phyloP scores from a whole-genome alignment of 2,113 vertebrate genomes.

The Grallaria varia region DNA sequence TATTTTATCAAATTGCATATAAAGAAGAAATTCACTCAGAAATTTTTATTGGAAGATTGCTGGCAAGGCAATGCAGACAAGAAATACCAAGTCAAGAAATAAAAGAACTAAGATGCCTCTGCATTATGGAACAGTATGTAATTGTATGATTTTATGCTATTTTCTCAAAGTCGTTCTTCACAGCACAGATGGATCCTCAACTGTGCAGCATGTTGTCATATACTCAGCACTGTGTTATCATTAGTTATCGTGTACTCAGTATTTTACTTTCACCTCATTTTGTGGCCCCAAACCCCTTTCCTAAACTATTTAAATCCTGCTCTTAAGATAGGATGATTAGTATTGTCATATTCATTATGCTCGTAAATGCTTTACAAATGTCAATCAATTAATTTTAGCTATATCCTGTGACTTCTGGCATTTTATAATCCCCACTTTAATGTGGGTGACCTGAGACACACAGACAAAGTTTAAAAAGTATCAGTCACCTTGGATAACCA shows the following conservation, averaged over 20 bases:
- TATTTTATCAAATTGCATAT: background rate
- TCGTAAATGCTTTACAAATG: background rate
- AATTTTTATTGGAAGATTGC: background rate
- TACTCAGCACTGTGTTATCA: background rate
- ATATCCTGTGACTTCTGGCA: background rate
- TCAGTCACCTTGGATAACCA: background rate
- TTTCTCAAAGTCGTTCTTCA: conserved; percentile 33
- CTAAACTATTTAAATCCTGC: background rate
- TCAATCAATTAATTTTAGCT: background rate
- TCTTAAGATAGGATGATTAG: background rate
- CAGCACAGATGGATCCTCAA: conserved; percentile 59
- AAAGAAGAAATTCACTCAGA: background rate
- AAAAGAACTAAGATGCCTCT: background rate
- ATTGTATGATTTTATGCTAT: conserved; percentile 21
- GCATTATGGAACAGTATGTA: conserved; percentile 20
- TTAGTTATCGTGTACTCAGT: background rate
- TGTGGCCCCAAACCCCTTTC: background rate
- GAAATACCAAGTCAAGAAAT: background rate
- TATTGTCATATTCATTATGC: background rate
- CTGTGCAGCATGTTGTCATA: conserved; percentile 8
- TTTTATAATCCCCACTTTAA: background rate
- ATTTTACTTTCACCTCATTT: background rate
- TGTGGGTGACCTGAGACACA: background rate
- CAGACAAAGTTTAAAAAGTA: background rate
- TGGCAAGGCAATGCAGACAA: background rate